These are phyloP conservation scores for Manis crassicaudata DNA, from an alignment of 2,797 vertebrate genomes.

Conservation along the genomic window DNA sequence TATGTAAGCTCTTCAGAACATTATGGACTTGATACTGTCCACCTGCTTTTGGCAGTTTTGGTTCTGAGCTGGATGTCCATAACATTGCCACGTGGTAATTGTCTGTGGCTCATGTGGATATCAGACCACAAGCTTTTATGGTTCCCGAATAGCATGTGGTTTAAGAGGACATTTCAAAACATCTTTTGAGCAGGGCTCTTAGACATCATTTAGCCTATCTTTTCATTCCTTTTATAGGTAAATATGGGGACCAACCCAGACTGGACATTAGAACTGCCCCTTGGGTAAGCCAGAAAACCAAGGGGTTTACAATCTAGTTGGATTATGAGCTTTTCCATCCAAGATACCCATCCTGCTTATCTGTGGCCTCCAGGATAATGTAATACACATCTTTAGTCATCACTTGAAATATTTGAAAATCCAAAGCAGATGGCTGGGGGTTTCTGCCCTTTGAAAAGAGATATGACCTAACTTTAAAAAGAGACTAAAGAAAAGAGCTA, in stretches of 20 bases:
- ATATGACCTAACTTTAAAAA: neutral
- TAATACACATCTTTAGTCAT: constrained; percentile 29
- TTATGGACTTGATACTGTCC: constrained; percentile 69
- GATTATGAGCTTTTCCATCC: constrained; percentile 3
- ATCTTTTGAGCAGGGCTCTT: constrained; percentile 17
- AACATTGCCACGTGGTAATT: constrained; percentile 52
- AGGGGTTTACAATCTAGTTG: constrained; percentile 8
- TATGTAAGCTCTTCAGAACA: constrained; percentile 73
- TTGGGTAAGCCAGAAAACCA: constrained; percentile 31
- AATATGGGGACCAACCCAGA: constrained; percentile 9
- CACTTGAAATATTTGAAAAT: constrained; percentile 55
- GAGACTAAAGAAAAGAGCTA: neutral
- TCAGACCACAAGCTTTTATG: constrained; percentile 57
- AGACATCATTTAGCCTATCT: constrained; percentile 20
- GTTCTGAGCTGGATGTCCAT: constrained; percentile 63
- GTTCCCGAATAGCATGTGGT: constrained; percentile 49
- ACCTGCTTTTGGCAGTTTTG: constrained; percentile 72
- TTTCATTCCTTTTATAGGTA: constrained; percentile 50
- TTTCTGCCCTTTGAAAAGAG: constrained; percentile 25
- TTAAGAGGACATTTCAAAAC: constrained; percentile 54
- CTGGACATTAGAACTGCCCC: neutral
- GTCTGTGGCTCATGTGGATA: constrained; percentile 54
- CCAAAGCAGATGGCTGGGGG: neutral
- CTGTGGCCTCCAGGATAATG: constrained; percentile 9
- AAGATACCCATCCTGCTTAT: neutral